Percentiles rank a stretch among this genome's conserved stretches.
phyloP scores from a whole-genome alignment of 2,888 invertebrate genomes.

The Dicyrtoma fusca region DNA sequence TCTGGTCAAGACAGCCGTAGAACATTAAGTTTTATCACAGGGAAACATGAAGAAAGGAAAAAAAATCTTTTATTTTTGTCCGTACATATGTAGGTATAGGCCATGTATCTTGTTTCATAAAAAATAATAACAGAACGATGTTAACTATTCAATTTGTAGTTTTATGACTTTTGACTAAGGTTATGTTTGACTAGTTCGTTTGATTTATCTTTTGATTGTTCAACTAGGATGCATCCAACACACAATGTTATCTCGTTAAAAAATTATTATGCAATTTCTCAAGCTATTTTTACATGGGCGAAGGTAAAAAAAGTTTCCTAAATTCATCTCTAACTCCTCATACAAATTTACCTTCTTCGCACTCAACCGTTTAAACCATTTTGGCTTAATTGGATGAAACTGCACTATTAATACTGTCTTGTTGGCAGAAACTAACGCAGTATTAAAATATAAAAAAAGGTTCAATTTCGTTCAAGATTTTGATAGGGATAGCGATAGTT shows the following conservation, averaged over 20 bases:
- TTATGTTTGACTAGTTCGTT: slow-evolving; percentile 31
- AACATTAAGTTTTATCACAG: neutral
- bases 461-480: slow-evolving; percentile 33
- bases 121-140: slow-evolving; percentile 12
- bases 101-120: neutral
- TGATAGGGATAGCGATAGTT: slow-evolving; percentile 35
- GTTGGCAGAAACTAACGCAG: neutral
- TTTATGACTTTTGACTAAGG: slow-evolving; percentile 23
- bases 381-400: neutral
- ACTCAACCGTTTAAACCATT: slow-evolving; percentile 19
- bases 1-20: slow-evolving; percentile 9
- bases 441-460: slow-evolving; percentile 7
- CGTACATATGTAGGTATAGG: neutral
- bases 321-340: neutral
- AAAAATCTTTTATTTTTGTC: neutral
- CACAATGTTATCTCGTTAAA: neutral
- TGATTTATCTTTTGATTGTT: slow-evolving; percentile 29
- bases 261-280: slow-evolving; percentile 18
- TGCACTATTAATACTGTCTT: slow-evolving; percentile 5
- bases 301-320: neutral
- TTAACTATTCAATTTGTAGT: slow-evolving; percentile 23
- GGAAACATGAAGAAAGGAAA: neutral
- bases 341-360: slow-evolving; percentile 19
- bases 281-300: slow-evolving; percentile 1
- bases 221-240: slow-evolving; percentile 17